Conservation (phyloP, 2,888 invertebrate genomes). For the Diaperis boleti region DNA sequence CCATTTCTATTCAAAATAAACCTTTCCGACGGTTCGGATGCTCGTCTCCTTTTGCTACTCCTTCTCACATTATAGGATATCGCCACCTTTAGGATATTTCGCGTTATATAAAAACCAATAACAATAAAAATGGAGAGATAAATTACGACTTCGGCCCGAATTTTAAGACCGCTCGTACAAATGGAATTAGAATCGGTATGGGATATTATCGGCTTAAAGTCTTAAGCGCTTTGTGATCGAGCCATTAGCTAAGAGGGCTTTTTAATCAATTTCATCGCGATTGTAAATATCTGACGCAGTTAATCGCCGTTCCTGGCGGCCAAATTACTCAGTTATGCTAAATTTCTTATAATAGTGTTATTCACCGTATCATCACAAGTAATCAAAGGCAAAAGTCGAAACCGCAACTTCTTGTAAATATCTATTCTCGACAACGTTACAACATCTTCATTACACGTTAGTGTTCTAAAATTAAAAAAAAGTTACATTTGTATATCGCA, state of each 20-base stretch:
- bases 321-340: no score
- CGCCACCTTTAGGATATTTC: neutral
- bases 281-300: no score
- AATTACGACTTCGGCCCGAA: neutral
- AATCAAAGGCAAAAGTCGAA: no score
- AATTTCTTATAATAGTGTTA: no score
- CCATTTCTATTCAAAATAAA: constrained; percentile 50
- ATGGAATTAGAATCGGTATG: constrained; percentile 43
- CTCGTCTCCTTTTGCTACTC: constrained; percentile 31
- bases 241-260: constrained; percentile 19
- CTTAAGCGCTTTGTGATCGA: constrained; percentile 13
- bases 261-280: constrained; percentile 30
- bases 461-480: constrained; percentile 1
- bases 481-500: constrained; percentile 11
- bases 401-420: constrained; percentile 7
- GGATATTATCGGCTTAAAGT: constrained; percentile 15
- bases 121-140: no score
- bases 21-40: constrained; percentile 40
- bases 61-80: constrained; percentile 34
- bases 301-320: no score
- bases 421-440: constrained; percentile 11
- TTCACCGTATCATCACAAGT: no score
- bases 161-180: constrained; percentile 29
- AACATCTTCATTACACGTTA: no score
- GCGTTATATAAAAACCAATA: no score